Base-by-base conservation (phyloP, 2,797 vertebrate species). In the Galaxias olidus region DNA sequence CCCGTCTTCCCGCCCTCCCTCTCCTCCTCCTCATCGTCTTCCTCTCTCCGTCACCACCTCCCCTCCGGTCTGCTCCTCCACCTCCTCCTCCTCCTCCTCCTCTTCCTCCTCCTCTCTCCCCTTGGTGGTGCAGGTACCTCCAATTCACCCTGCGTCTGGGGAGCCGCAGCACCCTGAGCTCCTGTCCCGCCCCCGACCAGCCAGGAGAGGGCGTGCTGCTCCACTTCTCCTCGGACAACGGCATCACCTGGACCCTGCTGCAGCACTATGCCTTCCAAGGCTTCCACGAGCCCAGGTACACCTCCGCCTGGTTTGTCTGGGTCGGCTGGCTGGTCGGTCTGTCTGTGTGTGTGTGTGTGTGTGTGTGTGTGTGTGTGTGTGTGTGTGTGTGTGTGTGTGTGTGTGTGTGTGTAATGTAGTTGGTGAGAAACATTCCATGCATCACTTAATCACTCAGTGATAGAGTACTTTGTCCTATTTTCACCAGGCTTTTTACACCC, bases 171-270 rank as follows among this genome's bases (percentile, higher is more conserved):
- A 95, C 94, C 20, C 85, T 98, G 74, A 98, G 98, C 74, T 97
- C 96, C 0, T 99, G 98, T 85, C 96, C 93, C 73, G 96, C 97
- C 0, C 97, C 98, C 0, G 93, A 99, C 84, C 94, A 98, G 84
- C 94, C 98, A 0, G 96, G 96, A 19, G 98, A 99, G 89, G 98
- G 98, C 7, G 94, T 99, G 55, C 84, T 99, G 65, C 85, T 99
- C 57, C 96, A 99, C 84, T 98, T 95, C 86, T 98, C 97, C 9
- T 94, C 96, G 0, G 96, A 99, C 86, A 99, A 99, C 0, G 96
- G 96, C 19, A 97, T 99, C 71, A 99, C 96, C 58, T 99, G 98
- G 98, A 97, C 95, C n/a, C 90, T 99, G 4, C 83, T 99, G 84
- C 94, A 97, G 47, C 97, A 99, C 85, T 99, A 96, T 49, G 93